These are phyloP conservation scores for Coluber constrictor DNA, from an alignment of 2,797 vertebrate genomes.

Conservation along the genomic window DNA sequence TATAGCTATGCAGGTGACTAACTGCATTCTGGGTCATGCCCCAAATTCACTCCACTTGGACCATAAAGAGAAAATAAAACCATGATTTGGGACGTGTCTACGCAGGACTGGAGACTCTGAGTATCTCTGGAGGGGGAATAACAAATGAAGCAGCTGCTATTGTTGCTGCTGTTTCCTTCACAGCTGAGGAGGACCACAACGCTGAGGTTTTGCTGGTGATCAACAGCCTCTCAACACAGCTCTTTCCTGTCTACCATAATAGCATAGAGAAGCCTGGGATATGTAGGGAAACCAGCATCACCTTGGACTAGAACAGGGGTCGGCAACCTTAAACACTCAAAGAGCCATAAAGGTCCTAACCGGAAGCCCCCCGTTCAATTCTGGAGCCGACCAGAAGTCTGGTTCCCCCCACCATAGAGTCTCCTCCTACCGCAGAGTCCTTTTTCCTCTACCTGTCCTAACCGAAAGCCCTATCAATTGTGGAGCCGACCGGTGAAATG, in stretches of 20 bases:
- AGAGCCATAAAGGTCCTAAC: too few species aligned
- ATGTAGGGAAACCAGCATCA: not conserved
- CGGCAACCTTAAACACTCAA: too few species aligned
- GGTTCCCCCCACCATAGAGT: too few species aligned
- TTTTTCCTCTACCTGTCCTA: too few species aligned
- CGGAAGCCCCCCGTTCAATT: too few species aligned
- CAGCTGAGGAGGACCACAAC: not conserved
- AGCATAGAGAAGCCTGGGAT: not conserved
- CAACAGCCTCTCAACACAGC: not conserved
- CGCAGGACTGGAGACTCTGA: not conserved
- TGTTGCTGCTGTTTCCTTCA: not conserved
- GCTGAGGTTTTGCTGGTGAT: not conserved
- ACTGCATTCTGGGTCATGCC: slow-evolving; percentile 48
- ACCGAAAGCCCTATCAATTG: too few species aligned
- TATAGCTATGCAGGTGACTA: slow-evolving; percentile 33
- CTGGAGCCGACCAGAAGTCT: too few species aligned
- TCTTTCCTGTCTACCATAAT: not conserved
- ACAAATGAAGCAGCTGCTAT: not conserved
- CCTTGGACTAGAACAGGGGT: not conserved
- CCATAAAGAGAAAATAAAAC: slow-evolving; percentile 23
- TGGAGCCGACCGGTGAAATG: too few species aligned
- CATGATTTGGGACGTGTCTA: not conserved
- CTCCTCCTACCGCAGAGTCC: too few species aligned
- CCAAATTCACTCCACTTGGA: slow-evolving; percentile 43
- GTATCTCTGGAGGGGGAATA: not conserved